Evolutionary conservation across 1,140 invertebrate species (phyloP).

Genomic region (Drosophila virilis): DNA sequence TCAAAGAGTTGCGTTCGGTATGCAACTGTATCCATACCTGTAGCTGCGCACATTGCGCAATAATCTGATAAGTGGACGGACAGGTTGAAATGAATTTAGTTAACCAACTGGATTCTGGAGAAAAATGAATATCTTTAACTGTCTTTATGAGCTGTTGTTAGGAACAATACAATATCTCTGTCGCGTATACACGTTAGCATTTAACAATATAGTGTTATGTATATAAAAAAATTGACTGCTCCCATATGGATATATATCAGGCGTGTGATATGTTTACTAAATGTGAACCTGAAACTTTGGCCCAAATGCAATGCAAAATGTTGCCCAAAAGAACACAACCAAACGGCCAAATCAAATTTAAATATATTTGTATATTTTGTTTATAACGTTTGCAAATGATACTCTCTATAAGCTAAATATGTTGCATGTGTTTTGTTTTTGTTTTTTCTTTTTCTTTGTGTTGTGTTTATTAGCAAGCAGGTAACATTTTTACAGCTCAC

Average conservation of each 20-base stretch:
- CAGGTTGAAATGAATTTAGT: conserved; percentile 72
- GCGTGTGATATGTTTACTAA: conserved; percentile 63
- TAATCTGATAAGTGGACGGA: conserved; percentile 76
- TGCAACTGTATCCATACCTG: conserved; percentile 33
- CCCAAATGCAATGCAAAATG: conserved; percentile 73
- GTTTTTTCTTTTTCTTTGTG: conserved; percentile 10
- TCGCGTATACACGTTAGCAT: conserved; percentile 7
- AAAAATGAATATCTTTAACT: conserved; percentile 25
- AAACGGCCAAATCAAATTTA: conserved; percentile 30
- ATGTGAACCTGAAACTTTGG: conserved; percentile 26
- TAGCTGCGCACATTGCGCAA: conserved; percentile 31
- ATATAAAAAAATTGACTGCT: conserved; percentile 49
- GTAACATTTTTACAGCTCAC: conserved; percentile 84
- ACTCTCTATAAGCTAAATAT: conserved; percentile 28
- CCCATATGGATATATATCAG: conserved; percentile 33
- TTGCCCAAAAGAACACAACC: conserved; percentile 49
- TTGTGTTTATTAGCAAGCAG: conserved; percentile 78
- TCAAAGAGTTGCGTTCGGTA: conserved; percentile 25
- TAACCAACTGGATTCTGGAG: conserved; percentile 35
- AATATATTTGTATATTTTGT: conserved; percentile 25
- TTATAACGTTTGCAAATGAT: conserved; percentile 58
- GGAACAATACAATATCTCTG: conserved; percentile 64
- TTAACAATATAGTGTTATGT: conserved; percentile 25
- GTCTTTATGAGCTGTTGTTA: conserved; percentile 48
- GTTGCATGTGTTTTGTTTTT: conserved; percentile 29